Base-by-base conservation (phyloP, 2,797 vertebrate species). In the Trematomus bernacchii region DNA sequence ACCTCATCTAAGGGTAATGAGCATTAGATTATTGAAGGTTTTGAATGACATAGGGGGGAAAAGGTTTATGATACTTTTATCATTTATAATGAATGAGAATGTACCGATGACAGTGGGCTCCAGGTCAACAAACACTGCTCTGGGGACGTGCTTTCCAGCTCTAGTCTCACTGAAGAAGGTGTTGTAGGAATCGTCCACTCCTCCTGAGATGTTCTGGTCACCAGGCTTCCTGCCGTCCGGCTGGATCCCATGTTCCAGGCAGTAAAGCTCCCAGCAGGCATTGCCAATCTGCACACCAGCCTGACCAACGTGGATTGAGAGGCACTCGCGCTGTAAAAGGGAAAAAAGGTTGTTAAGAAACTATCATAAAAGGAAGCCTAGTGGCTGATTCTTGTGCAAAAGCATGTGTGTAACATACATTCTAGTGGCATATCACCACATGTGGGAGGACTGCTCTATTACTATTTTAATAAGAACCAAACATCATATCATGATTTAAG, bases 81-180 rank as follows among this genome's bases (percentile, higher is more conserved):
- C n/a, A n/a, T n/a, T n/a, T n/a, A n/a, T n/a, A n/a, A n/a, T n/a
- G 3, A 33, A 19, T 18, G 27, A 16, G 11, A 54, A 14, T 19
- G 19, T 89, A 91, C 90, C 88, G 0, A 91, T 91, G 43, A 91
- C 90, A 0, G 90, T 91, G 52, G 88, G 90, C 79, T 91, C 90
- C 69, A 66, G 64, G 37, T 66, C 64, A 79, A 88, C 82, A 84
- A 87, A 91, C 10, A 92, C 85, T 10, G 84, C 89, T 58, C 89
- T 90, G 77, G 91, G 91, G 19, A 91, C 88, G 0, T 92, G 88
- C 14, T 91, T 92, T 46, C 91, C 91, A 10, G 91, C 55, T 10
- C 88, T 62, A 23, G 91, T 92, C 82, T 92, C 91, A 0, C 89
- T 92, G 77, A 92, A 92, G 83, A 91, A 92, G 73, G 90, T 93